Conservation (phyloP, 2,113 vertebrate genomes). For the Xiphophorus hellerii region DNA sequence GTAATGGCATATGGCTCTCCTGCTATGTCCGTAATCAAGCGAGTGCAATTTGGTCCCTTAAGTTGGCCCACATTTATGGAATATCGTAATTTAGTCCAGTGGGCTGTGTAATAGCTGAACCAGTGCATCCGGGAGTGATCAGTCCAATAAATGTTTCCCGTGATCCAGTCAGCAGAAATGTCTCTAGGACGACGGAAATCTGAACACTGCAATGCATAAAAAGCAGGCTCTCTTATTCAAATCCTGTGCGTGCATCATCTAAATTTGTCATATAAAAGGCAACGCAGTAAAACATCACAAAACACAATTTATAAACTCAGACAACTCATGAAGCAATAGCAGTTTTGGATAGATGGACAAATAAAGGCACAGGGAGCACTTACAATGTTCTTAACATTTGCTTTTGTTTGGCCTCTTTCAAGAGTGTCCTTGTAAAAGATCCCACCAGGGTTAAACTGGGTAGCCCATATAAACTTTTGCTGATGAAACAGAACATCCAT, state of each 20-base stretch:
- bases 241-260: background rate
- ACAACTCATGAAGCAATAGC: background rate
- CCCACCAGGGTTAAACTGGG: constrained; percentile 97
- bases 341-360: too few relatives aligned
- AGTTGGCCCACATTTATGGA: constrained; percentile 96
- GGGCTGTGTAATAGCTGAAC: constrained; percentile 99
- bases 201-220: constrained; percentile 85
- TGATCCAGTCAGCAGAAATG: constrained; percentile 96
- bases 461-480: constrained; percentile 98
- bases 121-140: constrained; percentile 99
- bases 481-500: constrained; percentile 96
- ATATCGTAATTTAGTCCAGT: constrained; percentile 97
- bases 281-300: background rate
- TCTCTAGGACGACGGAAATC: constrained; percentile 95
- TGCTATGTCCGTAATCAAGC: constrained; percentile 93
- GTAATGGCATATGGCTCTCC: constrained; percentile 96
- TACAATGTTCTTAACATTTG: constrained; percentile 92
- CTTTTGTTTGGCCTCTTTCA: constrained; percentile 88
- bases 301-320: background rate
- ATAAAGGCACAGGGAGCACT: constrained; percentile 74
- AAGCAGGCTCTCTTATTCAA: background rate
- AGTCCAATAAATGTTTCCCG: constrained; percentile 97
- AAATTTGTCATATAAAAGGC: background rate
- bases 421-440: constrained; percentile 95
- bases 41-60: constrained; percentile 93